These are phyloP conservation scores for Phylloscopus collybita DNA, from an alignment of 2,797 vertebrate species.

Conservation along the genomic window DNA sequence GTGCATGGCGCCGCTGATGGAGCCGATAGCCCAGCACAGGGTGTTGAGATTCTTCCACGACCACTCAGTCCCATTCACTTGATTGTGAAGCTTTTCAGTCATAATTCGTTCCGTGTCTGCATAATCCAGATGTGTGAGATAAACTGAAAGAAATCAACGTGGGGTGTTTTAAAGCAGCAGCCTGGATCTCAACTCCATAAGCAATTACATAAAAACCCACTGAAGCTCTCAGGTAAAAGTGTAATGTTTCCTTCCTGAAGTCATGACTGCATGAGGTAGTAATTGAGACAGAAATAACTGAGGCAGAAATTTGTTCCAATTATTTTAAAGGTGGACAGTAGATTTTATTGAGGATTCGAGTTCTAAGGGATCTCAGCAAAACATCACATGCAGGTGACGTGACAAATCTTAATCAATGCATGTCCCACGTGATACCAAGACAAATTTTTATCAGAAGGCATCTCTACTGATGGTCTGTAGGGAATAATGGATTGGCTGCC, in stretches of 20 bases:
- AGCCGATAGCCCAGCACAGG: constrained; percentile 97
- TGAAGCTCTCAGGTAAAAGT: background rate
- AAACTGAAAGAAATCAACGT: constrained; percentile 81
- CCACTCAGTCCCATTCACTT: constrained; percentile 97
- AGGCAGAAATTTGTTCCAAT: background rate
- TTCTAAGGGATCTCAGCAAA: background rate
- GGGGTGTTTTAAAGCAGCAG: background rate
- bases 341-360: background rate
- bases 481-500: background rate
- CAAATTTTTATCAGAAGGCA: background rate
- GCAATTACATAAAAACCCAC: background rate
- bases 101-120: constrained; percentile 97
- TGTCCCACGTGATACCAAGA: rapidly evolving
- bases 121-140: constrained; percentile 97
- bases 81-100: constrained; percentile 98
- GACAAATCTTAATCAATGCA: background rate
- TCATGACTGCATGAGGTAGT: background rate
- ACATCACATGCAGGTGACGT: rapidly evolving
- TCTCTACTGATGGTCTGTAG: too few relatives aligned
- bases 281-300: background rate
- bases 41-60: constrained; percentile 99
- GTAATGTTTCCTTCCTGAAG: background rate
- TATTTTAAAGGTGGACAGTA: background rate
- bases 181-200: background rate
- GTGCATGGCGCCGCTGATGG: constrained; percentile 98